phyloP scores from a whole-genome alignment of 2,797 vertebrate genomes.

The Scarus forsteni region DNA sequence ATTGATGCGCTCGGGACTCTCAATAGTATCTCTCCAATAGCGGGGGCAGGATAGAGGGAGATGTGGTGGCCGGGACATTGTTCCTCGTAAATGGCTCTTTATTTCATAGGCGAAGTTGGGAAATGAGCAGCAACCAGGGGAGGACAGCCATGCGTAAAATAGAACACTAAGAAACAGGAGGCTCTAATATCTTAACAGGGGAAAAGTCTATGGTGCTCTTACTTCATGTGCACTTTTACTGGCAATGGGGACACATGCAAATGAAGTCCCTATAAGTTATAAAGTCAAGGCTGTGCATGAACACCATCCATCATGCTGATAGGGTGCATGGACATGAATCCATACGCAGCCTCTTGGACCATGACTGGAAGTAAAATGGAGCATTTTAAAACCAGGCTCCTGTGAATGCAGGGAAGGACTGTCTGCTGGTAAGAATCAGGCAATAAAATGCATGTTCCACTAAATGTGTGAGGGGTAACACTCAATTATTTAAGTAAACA shows the following conservation, averaged over 20 bases:
- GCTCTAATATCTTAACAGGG: constrained; percentile 61
- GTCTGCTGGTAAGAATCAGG: too few relatives aligned
- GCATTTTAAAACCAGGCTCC: constrained; percentile 37
- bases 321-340: constrained; percentile 58
- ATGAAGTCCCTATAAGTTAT: constrained; percentile 68
- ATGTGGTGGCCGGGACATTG: constrained; percentile 69
- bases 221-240: constrained; percentile 66
- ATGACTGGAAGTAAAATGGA: constrained; percentile 37
- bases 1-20: constrained; percentile 77
- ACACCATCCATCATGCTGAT: constrained; percentile 75
- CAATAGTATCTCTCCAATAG: constrained; percentile 78
- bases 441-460: too few relatives aligned
- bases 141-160: constrained; percentile 72
- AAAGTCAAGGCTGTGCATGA: constrained; percentile 62
- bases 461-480: too few relatives aligned
- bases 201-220: constrained; percentile 42
- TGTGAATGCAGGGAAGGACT: too few relatives aligned
- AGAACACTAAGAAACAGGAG: constrained; percentile 58
- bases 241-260: constrained; percentile 67
- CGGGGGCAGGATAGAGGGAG: constrained; percentile 55
- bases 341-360: constrained; percentile 43
- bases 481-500: too few relatives aligned
- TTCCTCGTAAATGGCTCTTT: constrained; percentile 78
- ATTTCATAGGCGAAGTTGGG: constrained; percentile 71
- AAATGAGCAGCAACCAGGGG: constrained; percentile 58